Percentiles rank a stretch among this genome's conserved stretches.
These are phyloP conservation scores for Eupeodes latifasciatus DNA, from an alignment of 2,888 invertebrate genomes.

Conservation along the genomic window DNA sequence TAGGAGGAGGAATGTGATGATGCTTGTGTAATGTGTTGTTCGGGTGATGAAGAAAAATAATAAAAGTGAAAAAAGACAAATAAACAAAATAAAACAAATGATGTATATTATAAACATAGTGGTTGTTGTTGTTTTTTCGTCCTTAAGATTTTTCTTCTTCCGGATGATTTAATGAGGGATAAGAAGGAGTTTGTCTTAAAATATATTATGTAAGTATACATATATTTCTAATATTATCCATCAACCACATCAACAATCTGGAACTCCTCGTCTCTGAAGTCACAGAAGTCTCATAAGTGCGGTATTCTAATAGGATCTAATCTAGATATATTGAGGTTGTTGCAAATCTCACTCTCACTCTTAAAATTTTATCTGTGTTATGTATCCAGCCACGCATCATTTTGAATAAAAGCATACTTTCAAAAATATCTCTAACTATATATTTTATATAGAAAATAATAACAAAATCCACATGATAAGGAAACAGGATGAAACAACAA, in stretches of 20 bases:
- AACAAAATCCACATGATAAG: slow-evolving; percentile 63
- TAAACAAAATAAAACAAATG: slow-evolving; percentile 62
- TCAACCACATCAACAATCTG: slow-evolving; percentile 72
- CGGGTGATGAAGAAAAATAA: neutral
- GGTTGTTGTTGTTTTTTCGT: neutral
- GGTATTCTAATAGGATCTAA: slow-evolving; percentile 68
- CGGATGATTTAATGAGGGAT: slow-evolving; percentile 63
- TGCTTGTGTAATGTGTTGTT: neutral
- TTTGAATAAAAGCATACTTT: slow-evolving; percentile 44
- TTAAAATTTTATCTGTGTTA: slow-evolving; percentile 16
- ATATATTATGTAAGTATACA: neutral
- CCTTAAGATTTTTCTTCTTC: slow-evolving; percentile 28
- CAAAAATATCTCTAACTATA: neutral
- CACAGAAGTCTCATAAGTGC: slow-evolving; percentile 62
- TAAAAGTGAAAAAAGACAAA: slow-evolving; percentile 21
- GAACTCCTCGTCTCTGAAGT: neutral
- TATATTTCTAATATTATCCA: slow-evolving; percentile 59
- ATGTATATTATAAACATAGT: slow-evolving; percentile 45
- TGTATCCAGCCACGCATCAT: slow-evolving; percentile 2
- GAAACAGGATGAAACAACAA: slow-evolving; percentile 51
- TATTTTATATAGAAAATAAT: slow-evolving; percentile 27
- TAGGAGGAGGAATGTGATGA: no score
- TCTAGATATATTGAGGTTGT: slow-evolving; percentile 44
- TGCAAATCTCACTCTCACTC: slow-evolving; percentile 41
- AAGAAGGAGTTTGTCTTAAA: slow-evolving; percentile 45